A percentile compares a stretch with the other conserved stretches of the same genome.
Evolutionary conservation across 92 coral and sea anemone genomes (phyloP).

Genomic region (Porites lobata): DNA sequence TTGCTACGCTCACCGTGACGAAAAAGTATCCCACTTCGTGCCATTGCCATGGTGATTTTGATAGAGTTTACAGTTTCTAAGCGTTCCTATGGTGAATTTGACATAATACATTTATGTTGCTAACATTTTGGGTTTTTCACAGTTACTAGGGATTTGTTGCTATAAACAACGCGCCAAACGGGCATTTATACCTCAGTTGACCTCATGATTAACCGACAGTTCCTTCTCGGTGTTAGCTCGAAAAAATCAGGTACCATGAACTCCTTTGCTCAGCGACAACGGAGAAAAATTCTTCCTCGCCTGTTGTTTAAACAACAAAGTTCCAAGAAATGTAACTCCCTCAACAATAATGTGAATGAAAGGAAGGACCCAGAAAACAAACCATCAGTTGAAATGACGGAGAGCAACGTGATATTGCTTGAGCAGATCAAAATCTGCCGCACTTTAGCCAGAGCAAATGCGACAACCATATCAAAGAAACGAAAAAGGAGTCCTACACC

Average conservation of each 20-base stretch:
- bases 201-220: not conserved
- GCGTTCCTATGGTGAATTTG: no score
- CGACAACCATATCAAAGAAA: not conserved
- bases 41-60: no score
- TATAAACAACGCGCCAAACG: no score
- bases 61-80: no score
- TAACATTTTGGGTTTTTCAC: no score
- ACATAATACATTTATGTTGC: no score
- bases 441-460: not conserved
- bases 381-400: not conserved
- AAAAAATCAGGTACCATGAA: not conserved
- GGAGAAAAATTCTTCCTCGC: not conserved
- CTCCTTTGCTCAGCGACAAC: not conserved
- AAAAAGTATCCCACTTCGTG: no score
- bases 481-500: not conserved
- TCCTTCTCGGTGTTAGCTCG: not conserved
- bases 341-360: not conserved
- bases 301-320: not conserved
- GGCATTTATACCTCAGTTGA: no score
- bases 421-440: not conserved
- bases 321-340: no score
- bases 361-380: not conserved
- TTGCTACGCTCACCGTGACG: no score
- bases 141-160: no score
- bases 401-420: not conserved